Base-by-base conservation (phyloP, 2,113 vertebrate genomes). In the Grantiella picta region DNA sequence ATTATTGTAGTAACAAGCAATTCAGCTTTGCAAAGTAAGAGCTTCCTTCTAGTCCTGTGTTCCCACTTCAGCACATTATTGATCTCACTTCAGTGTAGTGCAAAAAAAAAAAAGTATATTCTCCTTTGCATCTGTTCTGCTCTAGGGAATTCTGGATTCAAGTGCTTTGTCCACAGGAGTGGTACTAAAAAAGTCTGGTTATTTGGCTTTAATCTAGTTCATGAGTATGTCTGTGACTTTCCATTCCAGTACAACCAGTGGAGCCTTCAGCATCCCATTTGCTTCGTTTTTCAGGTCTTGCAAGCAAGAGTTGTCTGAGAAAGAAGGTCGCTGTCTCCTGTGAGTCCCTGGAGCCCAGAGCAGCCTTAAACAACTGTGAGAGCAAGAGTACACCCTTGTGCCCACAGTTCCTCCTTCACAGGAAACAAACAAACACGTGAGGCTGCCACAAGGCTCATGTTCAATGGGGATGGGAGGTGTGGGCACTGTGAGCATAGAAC, bases 401-500 rank as follows among this genome's bases (percentile, higher is more conserved):
- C 50, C 13, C 3, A 1, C 36, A n/a, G 52, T 23, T 81, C 47
- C 33, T 71, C 61, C 73, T 79, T 75, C 47, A 63, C 12, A 38
- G 31, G 65, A 89, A 80, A 36, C 3, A 1, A 45, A 73, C 73
- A 60, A 50, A 2, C 23, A 38, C 0, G 0, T 25, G 78, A 68
- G 70, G 50, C 65, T 84, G 38, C 60, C 10, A 17, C 29, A 29
- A 70, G 64, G 70, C 47, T 70, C 33, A 18, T 0, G 4, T 35
- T 47, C 38, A 63, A 11, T 0, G 16, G 15, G 24, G 16, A 38
- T 31, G 31, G 53, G 3, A 60, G 12, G 7, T 57, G 42, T 65
- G 60, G 42, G 36, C 0, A 0, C 33, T 6, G 0, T 1, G 1
- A n/a, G 73, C 25, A 15, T 31, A 25, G 65, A 40, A 14, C n/a